Evolutionary conservation across 2,888 invertebrate genomes (phyloP).

Genomic region (Bugula neritina): DNA sequence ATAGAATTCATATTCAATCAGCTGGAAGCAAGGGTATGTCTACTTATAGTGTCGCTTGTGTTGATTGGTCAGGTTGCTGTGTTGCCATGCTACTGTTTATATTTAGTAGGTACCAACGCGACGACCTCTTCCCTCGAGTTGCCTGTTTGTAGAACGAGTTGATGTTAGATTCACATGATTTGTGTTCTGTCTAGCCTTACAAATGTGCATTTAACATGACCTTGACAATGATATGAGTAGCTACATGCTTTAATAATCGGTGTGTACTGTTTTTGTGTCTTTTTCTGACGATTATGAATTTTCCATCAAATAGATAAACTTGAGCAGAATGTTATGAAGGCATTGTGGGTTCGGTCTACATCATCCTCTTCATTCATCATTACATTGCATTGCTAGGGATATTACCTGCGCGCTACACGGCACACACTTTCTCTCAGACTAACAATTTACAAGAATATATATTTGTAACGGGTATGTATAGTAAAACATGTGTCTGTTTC

Average conservation of each 20-base stretch:
- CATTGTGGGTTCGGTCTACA: background rate
- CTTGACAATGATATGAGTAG: too few species aligned
- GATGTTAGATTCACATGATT: too few species aligned
- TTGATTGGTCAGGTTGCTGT: background rate
- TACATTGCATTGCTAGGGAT: background rate
- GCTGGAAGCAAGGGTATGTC: slow-evolving; percentile 78
- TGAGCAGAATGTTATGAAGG: background rate
- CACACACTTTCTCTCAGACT: too few species aligned
- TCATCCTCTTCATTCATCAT: background rate
- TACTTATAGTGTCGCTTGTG: background rate
- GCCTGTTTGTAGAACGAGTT: too few species aligned
- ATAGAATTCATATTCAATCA: slow-evolving; percentile 98
- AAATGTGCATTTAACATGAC: too few species aligned
- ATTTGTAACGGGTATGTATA: too few species aligned
- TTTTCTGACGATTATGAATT: slow-evolving; percentile 8
- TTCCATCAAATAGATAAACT: slow-evolving; percentile 25
- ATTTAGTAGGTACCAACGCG: background rate
- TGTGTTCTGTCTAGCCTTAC: too few species aligned
- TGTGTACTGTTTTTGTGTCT: background rate
- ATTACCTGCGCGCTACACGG: too few species aligned
- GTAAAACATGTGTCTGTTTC: too few species aligned
- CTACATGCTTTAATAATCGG: too few species aligned
- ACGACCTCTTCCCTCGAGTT: too few species aligned
- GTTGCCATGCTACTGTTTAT: background rate
- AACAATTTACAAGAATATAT: too few species aligned